A percentile compares a stretch with the other conserved stretches of the same genome.
phyloP scores from a whole-genome alignment of 2,113 vertebrate species.

The Mobula birostris region DNA sequence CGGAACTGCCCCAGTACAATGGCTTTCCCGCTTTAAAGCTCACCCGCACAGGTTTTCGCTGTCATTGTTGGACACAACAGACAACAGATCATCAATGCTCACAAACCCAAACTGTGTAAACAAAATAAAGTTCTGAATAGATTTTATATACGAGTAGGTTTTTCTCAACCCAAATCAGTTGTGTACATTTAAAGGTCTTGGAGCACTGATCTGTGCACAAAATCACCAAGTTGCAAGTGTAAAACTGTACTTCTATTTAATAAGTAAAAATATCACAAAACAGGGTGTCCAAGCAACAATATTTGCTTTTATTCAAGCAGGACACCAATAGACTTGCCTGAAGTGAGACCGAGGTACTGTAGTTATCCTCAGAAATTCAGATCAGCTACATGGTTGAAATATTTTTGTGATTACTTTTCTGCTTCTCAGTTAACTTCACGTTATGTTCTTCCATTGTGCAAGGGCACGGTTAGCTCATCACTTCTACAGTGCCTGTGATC shows the following conservation, averaged over 20 bases:
- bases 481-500: too few species aligned
- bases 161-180: neutral
- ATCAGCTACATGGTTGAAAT: conserved; percentile 5
- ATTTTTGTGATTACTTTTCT: conserved; percentile 29
- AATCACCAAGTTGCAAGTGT: neutral
- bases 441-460: neutral
- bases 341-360: neutral
- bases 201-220: neutral
- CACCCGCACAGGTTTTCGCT: too few species aligned
- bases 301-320: neutral
- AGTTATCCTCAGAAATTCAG: neutral
- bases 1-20: too few species aligned
- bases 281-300: neutral
- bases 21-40: too few species aligned
- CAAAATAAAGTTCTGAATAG: neutral
- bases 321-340: neutral
- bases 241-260: neutral
- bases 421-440: neutral
- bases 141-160: neutral
- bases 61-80: too few species aligned
- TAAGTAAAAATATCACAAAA: neutral
- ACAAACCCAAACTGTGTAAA: too few species aligned
- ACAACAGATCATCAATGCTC: too few species aligned
- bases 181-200: neutral
- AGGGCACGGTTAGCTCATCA: neutral